Conservation (phyloP, 64 coral and sea anemone species). For the Acropora tenuis region DNA sequence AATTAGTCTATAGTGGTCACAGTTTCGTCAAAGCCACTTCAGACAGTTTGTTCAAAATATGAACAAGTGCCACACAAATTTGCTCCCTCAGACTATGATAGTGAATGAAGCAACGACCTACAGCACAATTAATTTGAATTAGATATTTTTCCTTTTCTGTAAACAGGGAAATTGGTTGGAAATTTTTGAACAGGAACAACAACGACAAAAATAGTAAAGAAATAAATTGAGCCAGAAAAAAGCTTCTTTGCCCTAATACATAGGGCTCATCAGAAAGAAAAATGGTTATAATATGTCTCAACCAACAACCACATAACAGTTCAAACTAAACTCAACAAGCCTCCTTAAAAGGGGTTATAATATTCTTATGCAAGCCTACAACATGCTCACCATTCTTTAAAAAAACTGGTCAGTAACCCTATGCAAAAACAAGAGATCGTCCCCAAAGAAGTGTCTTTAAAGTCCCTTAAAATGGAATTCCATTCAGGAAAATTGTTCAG, state of each 20-base stretch:
- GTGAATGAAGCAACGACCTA: not conserved
- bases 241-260: not conserved
- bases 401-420: not conserved
- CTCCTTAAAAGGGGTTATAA: not conserved
- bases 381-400: not conserved
- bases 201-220: no score
- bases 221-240: not conserved
- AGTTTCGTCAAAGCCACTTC: not conserved
- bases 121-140: not conserved
- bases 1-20: no score
- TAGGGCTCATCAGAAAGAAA: not conserved
- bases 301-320: not conserved
- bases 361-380: not conserved
- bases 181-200: no score
- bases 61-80: constrained; percentile 8
- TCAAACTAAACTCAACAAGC: constrained; percentile 1
- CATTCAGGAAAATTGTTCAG: constrained; percentile 43
- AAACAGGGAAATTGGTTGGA: no score
- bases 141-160: not conserved
- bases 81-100: not conserved
- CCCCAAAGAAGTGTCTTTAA: not conserved
- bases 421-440: constrained; percentile 6
- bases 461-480: constrained; percentile 23
- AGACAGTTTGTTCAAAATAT: not conserved
- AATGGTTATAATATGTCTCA: not conserved